Percentiles rank a stretch among this genome's conserved stretches.
phyloP scores from a whole-genome alignment of 2,113 vertebrate species.

The Austrofundulus limnaeus region DNA sequence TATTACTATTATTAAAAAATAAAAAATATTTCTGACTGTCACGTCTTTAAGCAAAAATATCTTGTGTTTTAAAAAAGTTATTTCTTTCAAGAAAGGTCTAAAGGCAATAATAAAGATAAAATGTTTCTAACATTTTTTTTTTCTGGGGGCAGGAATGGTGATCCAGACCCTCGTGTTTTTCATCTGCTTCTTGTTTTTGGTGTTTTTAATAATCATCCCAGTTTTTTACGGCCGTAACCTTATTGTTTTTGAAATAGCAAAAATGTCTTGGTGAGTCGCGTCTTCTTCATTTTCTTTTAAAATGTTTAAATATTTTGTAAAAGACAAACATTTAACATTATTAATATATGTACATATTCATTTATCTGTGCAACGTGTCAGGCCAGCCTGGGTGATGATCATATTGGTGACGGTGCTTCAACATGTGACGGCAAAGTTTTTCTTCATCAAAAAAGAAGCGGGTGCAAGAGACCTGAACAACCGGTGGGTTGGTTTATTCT shows the following conservation, averaged over 20 bases:
- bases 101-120: too few species aligned
- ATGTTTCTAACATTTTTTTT: not conserved
- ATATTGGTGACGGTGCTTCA: slow-evolving; percentile 75
- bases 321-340: not conserved
- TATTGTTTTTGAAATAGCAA: slow-evolving; percentile 75
- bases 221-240: slow-evolving; percentile 78
- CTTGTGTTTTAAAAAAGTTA: too few species aligned
- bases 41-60: too few species aligned
- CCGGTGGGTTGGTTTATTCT: slow-evolving; percentile 55
- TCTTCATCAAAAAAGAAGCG: slow-evolving; percentile 81
- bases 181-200: slow-evolving; percentile 78
- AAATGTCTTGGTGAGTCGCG: slow-evolving; percentile 84
- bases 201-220: slow-evolving; percentile 87
- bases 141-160: slow-evolving; percentile 78
- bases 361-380: slow-evolving; percentile 44
- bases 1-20: too few species aligned
- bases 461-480: slow-evolving; percentile 72
- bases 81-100: too few species aligned
- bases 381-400: slow-evolving; percentile 89
- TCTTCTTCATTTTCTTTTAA: not conserved
- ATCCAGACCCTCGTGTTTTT: slow-evolving; percentile 89
- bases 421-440: slow-evolving; percentile 79
- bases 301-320: not conserved
- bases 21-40: too few species aligned
- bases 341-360: not conserved